Evolutionary conservation across 2,888 invertebrate species (phyloP), one percentile per base, ranked within the genome.

Genomic region (Xestia xanthographa): DNA sequence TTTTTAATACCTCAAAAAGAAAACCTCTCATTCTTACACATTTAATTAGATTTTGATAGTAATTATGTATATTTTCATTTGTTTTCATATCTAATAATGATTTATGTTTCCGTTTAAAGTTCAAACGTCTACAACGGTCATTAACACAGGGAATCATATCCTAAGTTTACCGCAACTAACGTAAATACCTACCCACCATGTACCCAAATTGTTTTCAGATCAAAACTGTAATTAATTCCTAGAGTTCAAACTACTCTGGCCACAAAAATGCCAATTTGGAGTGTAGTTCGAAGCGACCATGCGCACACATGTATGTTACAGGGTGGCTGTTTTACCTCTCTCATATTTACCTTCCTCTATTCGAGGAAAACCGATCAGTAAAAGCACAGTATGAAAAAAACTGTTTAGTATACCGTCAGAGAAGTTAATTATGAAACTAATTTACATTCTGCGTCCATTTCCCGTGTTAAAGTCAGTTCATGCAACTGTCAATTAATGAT

Each of bases 191-290:
- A 48, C 22, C 34, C 43, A 9, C 4, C 17, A 20, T 63, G 45
- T 41, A 62, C n/a, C 45, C 34, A 8, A 50, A 53, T 62, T 20
- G 43, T 62, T 77, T 53, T 50, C 63, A n/a, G 29, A 63, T 63
- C 41, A 48, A 63, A 78, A 70, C 29, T 38, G 45, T 70, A 63
- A 77, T 63, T 56, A 56, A 63, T 26, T 71, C 53, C n/a, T 12
- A 17, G 45, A 38, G 71, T 48, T 14, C 29, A 41, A 63, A 34
- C 45, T 48, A 22, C n/a, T 29, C 45, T 29, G n/a, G n/a, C 71
- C 58, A 34, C 76, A 80, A 80, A 80, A 53, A 77, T 53, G 58
- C 50, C 67, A 77, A 81, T 81, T 80, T 71, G 43, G 62, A 67
- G 70, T 53, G 45, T 45, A 45, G 38, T 56, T 63, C 20, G 63